Conservation (phyloP, 1,140 invertebrate species). For the Calycopis cecrops region DNA sequence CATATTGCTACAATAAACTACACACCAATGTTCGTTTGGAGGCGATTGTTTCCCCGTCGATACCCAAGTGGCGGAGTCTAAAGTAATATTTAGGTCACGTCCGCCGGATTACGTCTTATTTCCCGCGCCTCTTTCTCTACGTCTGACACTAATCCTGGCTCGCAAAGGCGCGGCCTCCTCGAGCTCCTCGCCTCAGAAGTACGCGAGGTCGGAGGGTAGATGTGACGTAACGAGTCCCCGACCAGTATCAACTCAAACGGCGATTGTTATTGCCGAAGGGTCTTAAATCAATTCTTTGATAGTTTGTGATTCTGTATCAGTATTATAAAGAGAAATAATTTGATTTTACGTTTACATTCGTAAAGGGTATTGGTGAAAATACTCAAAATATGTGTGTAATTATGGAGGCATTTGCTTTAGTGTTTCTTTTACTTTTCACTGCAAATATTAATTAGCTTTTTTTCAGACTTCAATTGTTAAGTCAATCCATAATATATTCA, state of each 20-base stretch:
- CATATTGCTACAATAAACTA: too few species aligned
- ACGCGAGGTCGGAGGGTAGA: conserved; percentile 41
- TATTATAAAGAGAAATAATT: too few species aligned
- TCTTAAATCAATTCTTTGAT: background rate
- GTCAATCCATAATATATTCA: too few species aligned
- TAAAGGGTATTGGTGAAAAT: too few species aligned
- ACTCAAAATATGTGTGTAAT: too few species aligned
- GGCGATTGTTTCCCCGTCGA: conserved; percentile 51
- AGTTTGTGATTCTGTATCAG: too few species aligned
- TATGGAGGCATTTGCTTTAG: too few species aligned
- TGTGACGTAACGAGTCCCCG: conserved; percentile 2
- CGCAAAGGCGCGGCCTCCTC: conserved; percentile 45
- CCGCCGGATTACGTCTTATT: conserved; percentile 66
- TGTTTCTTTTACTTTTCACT: too few species aligned
- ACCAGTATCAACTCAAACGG: conserved; percentile 5
- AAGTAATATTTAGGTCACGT: conserved; percentile 65
- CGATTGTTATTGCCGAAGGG: conserved; percentile 5
- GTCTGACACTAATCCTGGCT: conserved; percentile 63
- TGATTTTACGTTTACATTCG: too few species aligned
- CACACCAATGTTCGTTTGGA: too few species aligned
- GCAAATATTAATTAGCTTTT: too few species aligned
- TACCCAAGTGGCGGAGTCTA: conserved; percentile 65
- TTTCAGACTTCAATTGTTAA: too few species aligned
- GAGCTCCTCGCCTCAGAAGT: conserved; percentile 29
- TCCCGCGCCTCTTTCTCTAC: conserved; percentile 66